Evolutionary conservation across 2,113 vertebrate species (phyloP).

Genomic region (Clupea harengus): DNA sequence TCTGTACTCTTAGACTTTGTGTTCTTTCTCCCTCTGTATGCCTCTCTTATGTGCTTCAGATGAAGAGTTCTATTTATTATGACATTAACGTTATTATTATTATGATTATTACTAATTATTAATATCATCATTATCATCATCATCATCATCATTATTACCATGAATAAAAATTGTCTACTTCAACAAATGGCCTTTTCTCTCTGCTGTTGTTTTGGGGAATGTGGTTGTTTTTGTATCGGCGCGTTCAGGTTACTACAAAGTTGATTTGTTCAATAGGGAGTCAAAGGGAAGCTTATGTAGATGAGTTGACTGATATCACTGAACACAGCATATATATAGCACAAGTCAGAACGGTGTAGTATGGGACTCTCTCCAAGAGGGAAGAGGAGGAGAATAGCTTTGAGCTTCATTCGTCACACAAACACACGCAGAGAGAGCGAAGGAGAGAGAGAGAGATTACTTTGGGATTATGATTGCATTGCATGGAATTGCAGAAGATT

Average conservation of each 20-base stretch:
- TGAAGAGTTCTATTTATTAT: slow-evolving; percentile 76
- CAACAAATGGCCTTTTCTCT: slow-evolving; percentile 39
- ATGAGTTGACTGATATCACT: not conserved
- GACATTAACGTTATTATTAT: slow-evolving; percentile 78
- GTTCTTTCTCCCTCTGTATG: slow-evolving; percentile 73
- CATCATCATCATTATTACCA: slow-evolving; percentile 71
- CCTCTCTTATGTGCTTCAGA: slow-evolving; percentile 75
- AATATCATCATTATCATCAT: slow-evolving; percentile 72
- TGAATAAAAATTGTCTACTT: slow-evolving; percentile 75
- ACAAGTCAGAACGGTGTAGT: not conserved
- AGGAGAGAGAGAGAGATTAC: not conserved
- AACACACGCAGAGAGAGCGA: not conserved
- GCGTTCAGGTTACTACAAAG: not conserved
- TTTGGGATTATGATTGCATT: slow-evolving; percentile 12
- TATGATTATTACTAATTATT: slow-evolving; percentile 75
- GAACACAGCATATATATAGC: not conserved
- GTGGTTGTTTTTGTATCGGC: not conserved
- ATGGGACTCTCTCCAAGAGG: not conserved
- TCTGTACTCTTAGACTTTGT: slow-evolving; percentile 64
- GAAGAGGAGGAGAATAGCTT: not conserved
- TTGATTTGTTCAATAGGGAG: not conserved
- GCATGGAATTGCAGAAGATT: slow-evolving; percentile 9
- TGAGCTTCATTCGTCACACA: not conserved
- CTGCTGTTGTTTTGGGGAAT: slow-evolving; percentile 24
- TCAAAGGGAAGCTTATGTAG: not conserved